Conservation (phyloP, 1,140 invertebrate species). For the Limonius californicus region DNA sequence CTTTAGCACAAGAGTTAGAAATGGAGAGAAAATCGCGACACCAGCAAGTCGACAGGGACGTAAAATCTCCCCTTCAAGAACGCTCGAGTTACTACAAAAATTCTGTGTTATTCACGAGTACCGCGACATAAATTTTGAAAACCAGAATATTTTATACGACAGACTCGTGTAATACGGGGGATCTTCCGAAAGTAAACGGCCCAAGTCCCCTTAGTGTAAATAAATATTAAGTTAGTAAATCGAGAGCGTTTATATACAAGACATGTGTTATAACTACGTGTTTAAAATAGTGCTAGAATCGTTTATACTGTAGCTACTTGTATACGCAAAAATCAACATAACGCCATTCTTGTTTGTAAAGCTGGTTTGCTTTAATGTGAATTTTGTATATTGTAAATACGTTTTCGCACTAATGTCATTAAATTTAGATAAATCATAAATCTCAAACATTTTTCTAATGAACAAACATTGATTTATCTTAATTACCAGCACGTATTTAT, state of each 20-base stretch:
- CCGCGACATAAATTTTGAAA: constrained; percentile 66
- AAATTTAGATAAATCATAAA: no score
- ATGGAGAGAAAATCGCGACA: constrained; percentile 79
- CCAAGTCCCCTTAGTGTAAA: background rate
- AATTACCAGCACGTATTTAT: background rate
- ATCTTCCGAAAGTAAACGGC: background rate
- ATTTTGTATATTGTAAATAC: no score
- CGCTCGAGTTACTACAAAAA: constrained; percentile 78
- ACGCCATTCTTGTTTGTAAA: background rate
- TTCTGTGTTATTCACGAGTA: constrained; percentile 74
- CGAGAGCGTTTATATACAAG: background rate
- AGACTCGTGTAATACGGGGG: background rate
- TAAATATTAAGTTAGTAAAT: background rate
- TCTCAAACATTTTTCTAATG: background rate
- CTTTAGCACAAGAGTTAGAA: constrained; percentile 78
- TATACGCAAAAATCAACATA: background rate
- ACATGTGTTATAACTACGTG: background rate
- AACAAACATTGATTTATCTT: background rate
- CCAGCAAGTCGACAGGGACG: constrained; percentile 72
- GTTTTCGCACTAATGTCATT: no score
- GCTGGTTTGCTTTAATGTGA: background rate
- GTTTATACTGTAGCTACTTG: background rate
- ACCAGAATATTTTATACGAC: background rate
- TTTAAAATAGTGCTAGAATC: background rate
- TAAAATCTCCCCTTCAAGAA: constrained; percentile 80